Base-by-base conservation (phyloP, 2,113 vertebrate species). In the Sula dactylatra region DNA sequence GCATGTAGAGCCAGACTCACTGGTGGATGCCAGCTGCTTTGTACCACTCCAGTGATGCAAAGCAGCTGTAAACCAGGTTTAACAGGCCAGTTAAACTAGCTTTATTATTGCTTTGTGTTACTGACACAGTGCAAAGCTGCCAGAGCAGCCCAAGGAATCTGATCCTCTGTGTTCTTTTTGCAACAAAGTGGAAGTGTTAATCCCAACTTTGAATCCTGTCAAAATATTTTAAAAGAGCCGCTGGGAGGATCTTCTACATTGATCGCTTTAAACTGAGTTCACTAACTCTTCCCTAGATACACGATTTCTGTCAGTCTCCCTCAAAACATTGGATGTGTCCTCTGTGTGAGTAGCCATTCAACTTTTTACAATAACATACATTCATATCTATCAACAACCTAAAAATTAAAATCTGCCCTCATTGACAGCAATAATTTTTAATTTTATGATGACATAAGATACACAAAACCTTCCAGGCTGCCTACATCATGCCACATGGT, bases 1-100 rank as follows among this genome's bases (percentile, higher is more conserved):
- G 40, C 27, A 9, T 2, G 47, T 14, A 32, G 5, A 78, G 64
- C 36, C 54, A 52, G 77, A 54, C 36, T 52, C 47, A 88, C 21
- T 7, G 1, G 42, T 54, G 77, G 49, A 18, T 66, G 52, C 50
- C 0, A 0, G n/a, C 62, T 70, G 81, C 70, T 91, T 86, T 94
- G 70, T 94, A 80, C 73, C 54, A 52, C 66, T 89, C 34, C 66
- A 89, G 45, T 40, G 45, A 84, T 64, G 82, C 8, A 4, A 91
- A 91, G 72, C 86, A 82, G 88, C 86, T 93, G 82, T 49, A 93
- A 95, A 79, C 34, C 73, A 64, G 59, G 77, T 82, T 92, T 94
- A 92, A 82, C 38, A 42, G 55, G 47, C 32, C 70, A 69, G 50
- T 80, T 82, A 85, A 88, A 84, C 38, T 32, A 78, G 31, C 42